Evolutionary conservation across 2,888 invertebrate species (phyloP).

Genomic region (Latrodectus elegans): DNA sequence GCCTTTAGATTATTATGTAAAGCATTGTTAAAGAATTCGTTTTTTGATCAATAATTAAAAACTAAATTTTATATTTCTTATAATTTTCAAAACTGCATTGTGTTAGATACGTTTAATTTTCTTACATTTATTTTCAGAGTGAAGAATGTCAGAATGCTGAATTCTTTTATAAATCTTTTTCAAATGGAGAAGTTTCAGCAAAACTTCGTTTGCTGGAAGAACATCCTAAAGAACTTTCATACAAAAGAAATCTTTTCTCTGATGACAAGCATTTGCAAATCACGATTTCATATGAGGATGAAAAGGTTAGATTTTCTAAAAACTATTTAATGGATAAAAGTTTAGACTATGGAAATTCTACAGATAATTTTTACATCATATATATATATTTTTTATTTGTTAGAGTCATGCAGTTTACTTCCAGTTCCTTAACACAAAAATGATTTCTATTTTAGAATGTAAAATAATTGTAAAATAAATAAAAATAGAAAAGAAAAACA

Average conservation of each 20-base stretch:
- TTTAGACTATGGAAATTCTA: too few relatives aligned
- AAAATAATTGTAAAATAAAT: too few relatives aligned
- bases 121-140: conserved; percentile 14
- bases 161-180: not conserved
- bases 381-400: not conserved
- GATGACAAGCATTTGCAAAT: conserved; percentile 13
- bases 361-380: not conserved
- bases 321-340: too few relatives aligned
- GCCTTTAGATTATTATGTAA: too few relatives aligned
- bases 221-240: not conserved
- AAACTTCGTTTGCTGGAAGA: conserved; percentile 5
- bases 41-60: too few relatives aligned
- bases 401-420: not conserved
- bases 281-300: conserved; percentile 6
- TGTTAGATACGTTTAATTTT: too few relatives aligned
- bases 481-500: too few relatives aligned
- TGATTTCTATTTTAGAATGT: too few relatives aligned
- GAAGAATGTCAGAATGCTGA: conserved; percentile 22
- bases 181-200: not conserved
- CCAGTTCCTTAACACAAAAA: too few relatives aligned
- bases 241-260: not conserved
- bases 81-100: too few relatives aligned
- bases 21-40: too few relatives aligned
- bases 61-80: too few relatives aligned
- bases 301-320: not conserved